Evolutionary conservation across 1,140 invertebrate species (phyloP), one percentile per base, ranked within the genome.

Genomic region (Macrobrachium nipponense): DNA sequence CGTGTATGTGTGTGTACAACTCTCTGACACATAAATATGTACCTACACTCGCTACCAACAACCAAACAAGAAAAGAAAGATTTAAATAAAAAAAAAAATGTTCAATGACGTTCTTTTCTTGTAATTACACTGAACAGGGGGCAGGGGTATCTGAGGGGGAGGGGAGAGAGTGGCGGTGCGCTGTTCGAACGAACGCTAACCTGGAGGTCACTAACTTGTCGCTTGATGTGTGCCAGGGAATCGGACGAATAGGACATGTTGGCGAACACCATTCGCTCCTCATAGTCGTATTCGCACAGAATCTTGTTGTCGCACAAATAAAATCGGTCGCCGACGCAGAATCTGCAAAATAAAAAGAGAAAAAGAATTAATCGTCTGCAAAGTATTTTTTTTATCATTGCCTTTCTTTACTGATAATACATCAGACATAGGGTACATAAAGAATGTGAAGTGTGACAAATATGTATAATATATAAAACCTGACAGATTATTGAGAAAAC

Each of bases 261-360:
- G 59, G 96, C 96, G 91, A 97, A 97, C 86, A 97, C 95, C 91
- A 97, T 93, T 89, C 96, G 92, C 91, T 98, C 97, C 91, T 98
- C 96, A 92, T 98, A 98, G 91, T 98, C 97, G 91, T 97, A 97
- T 91, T 98, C 96, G 92, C 97, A 98, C 5, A 98, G 93, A 88
- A 98, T 97, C 92, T 97, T 97, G 92, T 97, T 98, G 91, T 98
- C 96, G 92, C 95, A 97, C 88, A 98, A 92, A 91, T 97, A 98
- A 91, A 97, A 98, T 89, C 95, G 93, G 91, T 98, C 97, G 5
- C 97, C 97, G 6, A 98, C 96, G 92, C 97, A 98, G 93, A 98
- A 87, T 82, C 85, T 81, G 85, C n/a, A 59, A 64, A 43, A 20
- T n/a, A 51, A 61, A 61, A 44, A 14, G 64, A 27, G 80, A 51